These are phyloP conservation scores for Catamblyrhynchus diadema DNA, from an alignment of 2,797 vertebrate genomes.

Conservation along the genomic window DNA sequence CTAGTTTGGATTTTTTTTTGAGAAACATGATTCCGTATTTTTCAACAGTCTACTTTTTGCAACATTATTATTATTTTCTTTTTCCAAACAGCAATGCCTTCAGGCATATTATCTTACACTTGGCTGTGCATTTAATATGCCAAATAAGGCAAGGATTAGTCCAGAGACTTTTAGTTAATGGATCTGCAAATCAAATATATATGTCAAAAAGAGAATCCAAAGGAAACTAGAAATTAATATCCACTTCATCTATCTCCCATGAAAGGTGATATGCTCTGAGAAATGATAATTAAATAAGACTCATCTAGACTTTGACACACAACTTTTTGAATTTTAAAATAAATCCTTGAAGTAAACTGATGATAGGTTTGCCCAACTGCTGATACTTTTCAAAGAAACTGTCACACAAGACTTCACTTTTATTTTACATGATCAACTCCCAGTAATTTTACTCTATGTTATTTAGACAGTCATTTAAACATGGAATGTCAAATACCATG, in stretches of 20 bases:
- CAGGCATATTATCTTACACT: not conserved
- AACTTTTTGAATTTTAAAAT: constrained; percentile 44
- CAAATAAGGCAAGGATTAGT: constrained; percentile 13
- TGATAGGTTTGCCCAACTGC: constrained; percentile 35
- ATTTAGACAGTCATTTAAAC: not conserved
- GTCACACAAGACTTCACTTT: constrained; percentile 1
- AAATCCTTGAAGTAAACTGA: constrained; percentile 29
- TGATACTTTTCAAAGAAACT: constrained; percentile 51
- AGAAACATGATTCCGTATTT: not conserved
- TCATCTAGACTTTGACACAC: constrained; percentile 23
- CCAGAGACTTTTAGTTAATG: not conserved
- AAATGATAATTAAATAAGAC: constrained; percentile 29
- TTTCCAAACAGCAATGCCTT: not conserved
- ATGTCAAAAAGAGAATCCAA: constrained; percentile 38
- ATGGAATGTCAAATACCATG: not conserved
- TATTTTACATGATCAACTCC: not conserved
- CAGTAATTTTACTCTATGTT: not conserved
- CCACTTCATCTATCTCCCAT: constrained; percentile 22
- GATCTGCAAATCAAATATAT: constrained; percentile 8
- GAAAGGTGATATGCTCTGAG: constrained; percentile 20
- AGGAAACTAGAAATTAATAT: constrained; percentile 38
- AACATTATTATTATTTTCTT: constrained; percentile 7
- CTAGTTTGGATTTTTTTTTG: not conserved
- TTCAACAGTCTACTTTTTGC: not conserved
- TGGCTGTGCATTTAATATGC: not conserved